Evolutionary conservation across 2,113 vertebrate species (phyloP).

Genomic region (Trogon melanurus): DNA sequence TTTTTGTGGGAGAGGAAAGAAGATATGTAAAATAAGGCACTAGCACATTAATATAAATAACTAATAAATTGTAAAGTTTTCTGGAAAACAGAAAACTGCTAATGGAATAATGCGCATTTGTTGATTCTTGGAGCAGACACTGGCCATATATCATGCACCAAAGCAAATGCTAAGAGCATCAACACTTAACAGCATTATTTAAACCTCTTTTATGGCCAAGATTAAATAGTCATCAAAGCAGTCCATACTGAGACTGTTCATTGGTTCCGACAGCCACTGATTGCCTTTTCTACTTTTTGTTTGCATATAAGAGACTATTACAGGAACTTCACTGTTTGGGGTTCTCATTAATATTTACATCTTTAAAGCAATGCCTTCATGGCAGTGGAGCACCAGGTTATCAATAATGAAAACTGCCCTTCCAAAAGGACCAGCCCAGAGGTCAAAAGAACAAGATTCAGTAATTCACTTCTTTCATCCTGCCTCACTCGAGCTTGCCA

Average conservation of each 20-base stretch:
- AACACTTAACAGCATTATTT: conserved; percentile 20
- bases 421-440: background rate
- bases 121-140: conserved; percentile 56
- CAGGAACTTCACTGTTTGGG: background rate
- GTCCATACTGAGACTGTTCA: background rate
- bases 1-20: conserved; percentile 37
- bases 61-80: conserved; percentile 70
- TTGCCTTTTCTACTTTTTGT: conserved; percentile 6
- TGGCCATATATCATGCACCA: conserved; percentile 40
- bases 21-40: conserved; percentile 65
- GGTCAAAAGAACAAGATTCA: background rate
- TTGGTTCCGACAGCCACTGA: background rate
- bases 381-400: background rate
- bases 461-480: background rate
- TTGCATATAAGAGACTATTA: background rate
- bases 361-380: background rate
- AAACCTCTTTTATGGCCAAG: conserved; percentile 26
- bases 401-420: background rate
- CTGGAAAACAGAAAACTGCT: conserved; percentile 65
- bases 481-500: background rate
- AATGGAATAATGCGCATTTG: conserved; percentile 69
- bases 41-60: conserved; percentile 69
- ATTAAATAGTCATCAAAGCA: conserved; percentile 18
- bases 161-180: conserved; percentile 32
- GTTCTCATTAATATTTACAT: background rate